Evolutionary conservation across 2,113 vertebrate species (phyloP).

Genomic region (Recurvirostra avosetta): DNA sequence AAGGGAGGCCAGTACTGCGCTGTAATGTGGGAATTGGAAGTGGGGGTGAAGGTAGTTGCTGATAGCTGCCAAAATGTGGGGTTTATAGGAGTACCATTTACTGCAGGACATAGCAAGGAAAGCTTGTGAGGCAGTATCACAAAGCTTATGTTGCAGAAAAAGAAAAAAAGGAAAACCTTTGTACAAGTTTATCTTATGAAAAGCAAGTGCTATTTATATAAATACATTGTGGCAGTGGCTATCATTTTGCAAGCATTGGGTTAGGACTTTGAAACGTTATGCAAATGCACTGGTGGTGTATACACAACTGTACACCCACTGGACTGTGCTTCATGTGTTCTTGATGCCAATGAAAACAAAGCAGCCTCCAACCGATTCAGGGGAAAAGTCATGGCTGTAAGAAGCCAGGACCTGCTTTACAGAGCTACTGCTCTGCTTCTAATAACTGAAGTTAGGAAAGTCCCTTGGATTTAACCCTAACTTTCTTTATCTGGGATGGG

Average conservation of each 20-base stretch:
- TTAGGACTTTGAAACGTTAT: constrained; percentile 57
- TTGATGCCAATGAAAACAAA: constrained; percentile 62
- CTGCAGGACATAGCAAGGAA: neutral
- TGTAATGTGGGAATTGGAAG: neutral
- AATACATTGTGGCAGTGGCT: constrained; percentile 50
- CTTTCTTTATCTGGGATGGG: neutral
- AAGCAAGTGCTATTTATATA: constrained; percentile 20
- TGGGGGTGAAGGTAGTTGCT: neutral
- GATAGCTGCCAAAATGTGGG: neutral
- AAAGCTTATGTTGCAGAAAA: neutral
- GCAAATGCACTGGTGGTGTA: constrained; percentile 51
- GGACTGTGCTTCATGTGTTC: constrained; percentile 61
- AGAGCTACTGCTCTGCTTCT: constrained; percentile 43
- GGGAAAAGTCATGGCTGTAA: constrained; percentile 49
- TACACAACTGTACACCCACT: constrained; percentile 18
- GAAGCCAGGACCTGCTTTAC: constrained; percentile 35
- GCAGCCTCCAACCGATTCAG: constrained; percentile 35
- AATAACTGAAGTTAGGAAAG: constrained; percentile 7
- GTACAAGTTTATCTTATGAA: constrained; percentile 33
- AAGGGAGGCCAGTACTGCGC: neutral
- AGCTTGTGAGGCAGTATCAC: neutral
- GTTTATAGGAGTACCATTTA: neutral
- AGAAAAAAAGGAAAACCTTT: neutral
- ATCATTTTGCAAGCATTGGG: constrained; percentile 10
- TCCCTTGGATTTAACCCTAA: constrained; percentile 32